Evolutionary conservation across 2,888 invertebrate species (phyloP).

Genomic region (Pammene fasciana): DNA sequence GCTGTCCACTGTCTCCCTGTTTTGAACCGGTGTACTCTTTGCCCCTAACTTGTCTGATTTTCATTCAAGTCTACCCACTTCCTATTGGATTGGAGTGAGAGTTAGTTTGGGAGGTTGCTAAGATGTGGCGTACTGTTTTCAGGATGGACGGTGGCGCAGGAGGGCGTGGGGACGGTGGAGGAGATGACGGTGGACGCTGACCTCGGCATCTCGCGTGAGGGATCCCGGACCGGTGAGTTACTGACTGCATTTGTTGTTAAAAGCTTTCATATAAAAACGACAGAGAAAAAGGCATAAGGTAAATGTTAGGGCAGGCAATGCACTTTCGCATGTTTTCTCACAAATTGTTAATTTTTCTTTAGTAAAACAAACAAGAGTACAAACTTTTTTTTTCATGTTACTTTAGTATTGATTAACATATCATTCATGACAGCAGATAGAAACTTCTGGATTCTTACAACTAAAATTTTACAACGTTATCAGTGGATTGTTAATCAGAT

Average conservation of each 20-base stretch:
- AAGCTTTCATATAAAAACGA: background rate
- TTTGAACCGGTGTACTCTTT: background rate
- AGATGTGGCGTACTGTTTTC: slow-evolving; percentile 44
- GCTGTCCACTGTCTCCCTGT: slow-evolving; percentile 20
- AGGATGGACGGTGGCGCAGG: slow-evolving; percentile 77
- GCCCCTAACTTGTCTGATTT: background rate
- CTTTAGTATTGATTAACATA: too few relatives aligned
- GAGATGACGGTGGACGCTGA: slow-evolving; percentile 88
- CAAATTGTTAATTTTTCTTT: too few relatives aligned
- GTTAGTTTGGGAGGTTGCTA: slow-evolving; percentile 2
- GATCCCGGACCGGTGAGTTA: slow-evolving; percentile 91
- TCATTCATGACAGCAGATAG: too few relatives aligned
- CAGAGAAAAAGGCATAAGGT: background rate
- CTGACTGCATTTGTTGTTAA: slow-evolving; percentile 1
- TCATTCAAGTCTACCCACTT: slow-evolving; percentile 1
- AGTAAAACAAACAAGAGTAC: too few relatives aligned
- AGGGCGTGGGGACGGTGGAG: slow-evolving; percentile 74
- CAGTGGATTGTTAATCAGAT: background rate
- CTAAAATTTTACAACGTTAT: background rate
- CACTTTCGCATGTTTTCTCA: too few relatives aligned
- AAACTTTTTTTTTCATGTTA: background rate
- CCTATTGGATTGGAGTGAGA: background rate
- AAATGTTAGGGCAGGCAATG: too few relatives aligned
- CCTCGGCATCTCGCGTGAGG: slow-evolving; percentile 93
- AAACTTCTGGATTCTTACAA: too few relatives aligned